These are phyloP conservation scores for Zapus hudsonius DNA, from an alignment of 2,113 vertebrate genomes.

Conservation along the genomic window DNA sequence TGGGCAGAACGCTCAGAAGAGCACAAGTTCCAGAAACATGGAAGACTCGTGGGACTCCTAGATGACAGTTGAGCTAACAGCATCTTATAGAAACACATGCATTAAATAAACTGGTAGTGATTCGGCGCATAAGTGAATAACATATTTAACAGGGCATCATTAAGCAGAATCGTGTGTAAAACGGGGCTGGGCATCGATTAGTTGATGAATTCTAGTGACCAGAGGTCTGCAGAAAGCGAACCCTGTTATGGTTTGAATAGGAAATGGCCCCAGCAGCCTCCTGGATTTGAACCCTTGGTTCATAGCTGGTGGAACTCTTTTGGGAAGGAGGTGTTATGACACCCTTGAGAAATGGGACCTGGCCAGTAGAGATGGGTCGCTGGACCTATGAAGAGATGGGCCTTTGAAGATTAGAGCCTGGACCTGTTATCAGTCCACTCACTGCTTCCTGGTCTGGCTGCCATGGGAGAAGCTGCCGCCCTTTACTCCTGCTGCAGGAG, in stretches of 20 bases:
- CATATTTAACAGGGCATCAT: not conserved
- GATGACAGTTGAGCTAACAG: not conserved
- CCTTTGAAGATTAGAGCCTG: not conserved
- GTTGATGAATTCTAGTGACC: not conserved
- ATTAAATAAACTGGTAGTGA: not conserved
- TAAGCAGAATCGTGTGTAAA: not conserved
- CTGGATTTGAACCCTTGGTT: not conserved
- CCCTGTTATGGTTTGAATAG: not conserved
- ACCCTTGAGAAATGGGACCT: not conserved
- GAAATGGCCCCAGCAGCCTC: not conserved
- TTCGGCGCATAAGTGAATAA: not conserved
- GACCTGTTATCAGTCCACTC: not conserved
- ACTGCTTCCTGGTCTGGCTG: no score
- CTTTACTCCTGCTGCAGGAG: not conserved
- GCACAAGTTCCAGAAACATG: not conserved
- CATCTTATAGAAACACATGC: not conserved
- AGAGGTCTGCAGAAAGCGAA: not conserved
- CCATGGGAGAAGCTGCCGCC: no score
- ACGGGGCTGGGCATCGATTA: not conserved
- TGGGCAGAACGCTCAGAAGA: not conserved
- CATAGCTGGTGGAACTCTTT: not conserved
- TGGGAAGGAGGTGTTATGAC: not conserved
- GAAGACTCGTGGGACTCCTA: not conserved
- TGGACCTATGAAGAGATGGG: no score
- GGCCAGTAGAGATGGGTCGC: not conserved